Conservation (phyloP, 2,113 vertebrate genomes). For the Isurus oxyrinchus region DNA sequence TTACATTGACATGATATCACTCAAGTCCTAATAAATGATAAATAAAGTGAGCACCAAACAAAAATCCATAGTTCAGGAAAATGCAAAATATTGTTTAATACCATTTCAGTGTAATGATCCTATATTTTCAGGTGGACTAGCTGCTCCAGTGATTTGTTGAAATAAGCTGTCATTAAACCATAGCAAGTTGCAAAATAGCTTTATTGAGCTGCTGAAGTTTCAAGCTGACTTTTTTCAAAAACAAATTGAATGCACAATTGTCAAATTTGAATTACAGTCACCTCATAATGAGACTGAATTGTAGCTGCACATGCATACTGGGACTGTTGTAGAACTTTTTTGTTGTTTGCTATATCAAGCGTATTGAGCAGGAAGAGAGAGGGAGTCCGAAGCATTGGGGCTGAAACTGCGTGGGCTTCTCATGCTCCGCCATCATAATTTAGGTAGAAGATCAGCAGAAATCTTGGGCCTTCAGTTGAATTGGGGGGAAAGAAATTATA, state of each 20-base stretch:
- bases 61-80: constrained; percentile 53
- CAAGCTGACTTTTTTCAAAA: constrained; percentile 51
- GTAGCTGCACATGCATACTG: neutral
- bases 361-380: neutral
- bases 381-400: too few relatives aligned
- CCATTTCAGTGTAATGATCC: constrained; percentile 48
- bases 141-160: constrained; percentile 47
- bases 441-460: neutral
- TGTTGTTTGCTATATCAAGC: neutral
- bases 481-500: neutral
- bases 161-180: constrained; percentile 52
- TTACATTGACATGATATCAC: constrained; percentile 51
- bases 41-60: constrained; percentile 46
- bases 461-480: neutral
- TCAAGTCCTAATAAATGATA: constrained; percentile 51
- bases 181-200: constrained; percentile 47
- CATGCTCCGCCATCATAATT: neutral
- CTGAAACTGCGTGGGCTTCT: neutral
- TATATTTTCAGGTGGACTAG: constrained; percentile 50
- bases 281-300: neutral
- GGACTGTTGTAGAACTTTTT: neutral
- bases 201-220: constrained; percentile 53
- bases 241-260: neutral
- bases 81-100: constrained; percentile 47
- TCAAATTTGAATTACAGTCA: constrained; percentile 4